phyloP scores from a whole-genome alignment of 1,140 invertebrate genomes.

The Akabosia matsudoensis region DNA sequence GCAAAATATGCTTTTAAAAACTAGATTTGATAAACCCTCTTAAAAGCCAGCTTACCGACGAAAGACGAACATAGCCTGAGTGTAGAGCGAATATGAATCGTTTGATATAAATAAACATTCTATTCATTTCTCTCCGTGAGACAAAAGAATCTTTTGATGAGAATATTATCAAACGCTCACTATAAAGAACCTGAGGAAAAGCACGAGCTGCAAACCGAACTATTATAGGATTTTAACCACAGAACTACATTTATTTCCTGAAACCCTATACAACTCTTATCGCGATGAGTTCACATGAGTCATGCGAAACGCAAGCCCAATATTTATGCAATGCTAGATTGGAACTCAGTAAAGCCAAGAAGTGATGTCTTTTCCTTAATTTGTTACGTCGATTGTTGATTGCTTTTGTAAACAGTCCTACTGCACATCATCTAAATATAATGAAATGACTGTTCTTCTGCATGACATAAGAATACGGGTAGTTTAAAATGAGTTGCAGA shows the following conservation, averaged over 20 bases:
- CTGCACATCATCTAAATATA: background rate
- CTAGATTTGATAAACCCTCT: background rate
- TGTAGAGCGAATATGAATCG: background rate
- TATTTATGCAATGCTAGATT: too few species aligned
- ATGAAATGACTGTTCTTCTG: background rate
- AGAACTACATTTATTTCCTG: slow-evolving; percentile 11
- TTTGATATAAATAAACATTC: background rate
- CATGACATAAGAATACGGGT: background rate
- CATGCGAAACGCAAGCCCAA: background rate
- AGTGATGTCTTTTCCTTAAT: background rate
- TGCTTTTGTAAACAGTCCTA: background rate
- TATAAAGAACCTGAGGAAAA: background rate
- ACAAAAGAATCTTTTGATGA: slow-evolving; percentile 13
- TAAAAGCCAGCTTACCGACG: background rate
- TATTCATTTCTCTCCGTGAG: background rate
- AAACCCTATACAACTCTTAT: background rate
- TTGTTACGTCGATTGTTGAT: background rate
- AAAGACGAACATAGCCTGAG: background rate
- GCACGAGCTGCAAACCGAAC: slow-evolving; percentile 12
- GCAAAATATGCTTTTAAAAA: background rate
- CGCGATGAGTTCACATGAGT: background rate
- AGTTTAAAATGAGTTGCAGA: too few species aligned
- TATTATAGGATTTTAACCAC: background rate
- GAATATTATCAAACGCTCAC: background rate
- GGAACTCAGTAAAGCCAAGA: background rate